Evolutionary conservation across 2,888 invertebrate genomes (phyloP).

Genomic region (Argyra leucocephala): DNA sequence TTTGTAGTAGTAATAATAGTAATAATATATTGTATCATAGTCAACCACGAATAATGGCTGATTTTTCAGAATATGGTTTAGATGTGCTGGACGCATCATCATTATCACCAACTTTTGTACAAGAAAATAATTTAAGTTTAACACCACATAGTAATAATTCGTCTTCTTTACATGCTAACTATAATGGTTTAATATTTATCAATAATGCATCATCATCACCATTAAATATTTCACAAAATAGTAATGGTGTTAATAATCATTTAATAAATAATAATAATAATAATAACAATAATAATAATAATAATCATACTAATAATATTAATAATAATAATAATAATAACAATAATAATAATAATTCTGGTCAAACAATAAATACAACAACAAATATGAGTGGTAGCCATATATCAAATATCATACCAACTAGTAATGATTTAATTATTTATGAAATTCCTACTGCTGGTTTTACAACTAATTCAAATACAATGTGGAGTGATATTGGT

Average conservation of each 20-base stretch:
- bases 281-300: conserved; percentile 7
- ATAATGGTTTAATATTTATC: conserved; percentile 22
- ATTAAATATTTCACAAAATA: conserved; percentile 25
- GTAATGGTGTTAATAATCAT: neutral
- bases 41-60: conserved; percentile 31
- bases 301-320: neutral
- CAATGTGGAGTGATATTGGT: conserved; percentile 43
- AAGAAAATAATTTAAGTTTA: conserved; percentile 39
- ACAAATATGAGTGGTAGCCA: conserved; percentile 18
- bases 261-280: conserved; percentile 13
- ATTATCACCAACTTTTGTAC: conserved; percentile 39
- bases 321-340: neutral
- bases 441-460: neutral
- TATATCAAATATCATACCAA: conserved; percentile 19
- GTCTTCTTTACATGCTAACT: conserved; percentile 16
- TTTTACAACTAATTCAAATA: conserved; percentile 33
- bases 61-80: conserved; percentile 40
- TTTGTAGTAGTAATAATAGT: conserved; percentile 19
- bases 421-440: conserved; percentile 15
- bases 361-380: neutral
- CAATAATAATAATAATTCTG: conserved; percentile 5
- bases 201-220: conserved; percentile 27
- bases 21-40: conserved; percentile 20
- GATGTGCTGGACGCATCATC: conserved; percentile 40
- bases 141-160: conserved; percentile 22